Conservation (phyloP, 2,797 vertebrate genomes). For the Euthynnus affinis region DNA sequence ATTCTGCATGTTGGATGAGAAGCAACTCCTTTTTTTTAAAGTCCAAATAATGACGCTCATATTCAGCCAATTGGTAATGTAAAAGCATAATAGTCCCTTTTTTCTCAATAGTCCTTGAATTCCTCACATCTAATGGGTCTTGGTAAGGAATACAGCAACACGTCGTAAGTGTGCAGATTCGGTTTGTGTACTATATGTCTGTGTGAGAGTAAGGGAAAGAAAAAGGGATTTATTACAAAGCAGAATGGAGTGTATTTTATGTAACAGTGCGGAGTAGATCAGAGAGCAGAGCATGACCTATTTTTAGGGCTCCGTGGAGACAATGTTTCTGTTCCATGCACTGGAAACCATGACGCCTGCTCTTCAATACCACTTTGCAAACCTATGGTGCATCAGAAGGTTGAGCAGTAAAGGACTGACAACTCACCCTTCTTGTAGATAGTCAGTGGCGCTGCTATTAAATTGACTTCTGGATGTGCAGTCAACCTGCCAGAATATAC, state of each 20-base stretch:
- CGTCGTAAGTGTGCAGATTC: conserved; percentile 29
- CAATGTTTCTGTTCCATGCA: conserved; percentile 75
- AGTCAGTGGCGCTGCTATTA: conserved; percentile 29
- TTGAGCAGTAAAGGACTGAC: conserved; percentile 41
- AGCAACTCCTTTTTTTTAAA: not conserved
- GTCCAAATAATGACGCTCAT: conserved; percentile 7
- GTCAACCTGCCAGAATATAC: conserved; percentile 9
- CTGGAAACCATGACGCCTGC: conserved; percentile 75
- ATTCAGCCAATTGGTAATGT: not conserved
- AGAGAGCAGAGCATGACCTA: conserved; percentile 83
- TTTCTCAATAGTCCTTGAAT: conserved; percentile 1
- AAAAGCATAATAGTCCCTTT: not conserved
- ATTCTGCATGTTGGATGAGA: not conserved
- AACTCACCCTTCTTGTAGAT: conserved; percentile 34
- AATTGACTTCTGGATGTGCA: conserved; percentile 28
- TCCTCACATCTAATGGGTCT: not conserved
- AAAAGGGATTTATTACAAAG: conserved; percentile 68
- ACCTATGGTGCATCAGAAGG: conserved; percentile 56
- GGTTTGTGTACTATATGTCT: conserved; percentile 54
- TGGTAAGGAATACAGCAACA: not conserved
- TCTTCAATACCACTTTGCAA: conserved; percentile 65
- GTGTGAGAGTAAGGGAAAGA: conserved; percentile 47
- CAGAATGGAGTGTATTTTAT: conserved; percentile 76
- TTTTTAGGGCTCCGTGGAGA: conserved; percentile 78
- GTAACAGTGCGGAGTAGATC: conserved; percentile 78